Conservation (phyloP, 2,888 invertebrate species). For the Barypeithes pellucidus region DNA sequence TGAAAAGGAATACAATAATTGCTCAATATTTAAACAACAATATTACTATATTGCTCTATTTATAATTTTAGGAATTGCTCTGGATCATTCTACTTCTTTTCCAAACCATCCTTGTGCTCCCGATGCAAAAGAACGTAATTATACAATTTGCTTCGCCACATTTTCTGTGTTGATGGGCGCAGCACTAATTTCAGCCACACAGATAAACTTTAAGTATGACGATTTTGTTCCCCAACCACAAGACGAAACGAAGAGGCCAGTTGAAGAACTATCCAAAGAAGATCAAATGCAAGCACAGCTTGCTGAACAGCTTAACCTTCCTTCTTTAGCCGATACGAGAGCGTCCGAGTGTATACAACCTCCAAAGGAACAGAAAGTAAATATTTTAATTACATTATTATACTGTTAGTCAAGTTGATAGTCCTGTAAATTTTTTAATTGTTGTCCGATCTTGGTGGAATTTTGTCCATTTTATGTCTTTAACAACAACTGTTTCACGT, state of each 20-base stretch:
- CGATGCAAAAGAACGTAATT: conserved; percentile 95
- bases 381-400: too few relatives aligned
- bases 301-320: conserved; percentile 87
- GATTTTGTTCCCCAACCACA: conserved; percentile 68
- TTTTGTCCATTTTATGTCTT: too few relatives aligned
- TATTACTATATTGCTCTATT: too few relatives aligned
- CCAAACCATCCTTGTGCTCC: conserved; percentile 94
- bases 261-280: conserved; percentile 73
- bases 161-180: conserved; percentile 98
- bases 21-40: too few relatives aligned
- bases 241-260: conserved; percentile 32
- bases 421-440: too few relatives aligned
- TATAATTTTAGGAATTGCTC: conserved; percentile 76
- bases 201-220: conserved; percentile 84
- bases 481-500: too few relatives aligned
- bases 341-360: conserved; percentile 71
- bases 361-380: conserved; percentile 73
- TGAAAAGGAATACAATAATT: too few relatives aligned
- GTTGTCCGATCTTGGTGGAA: too few relatives aligned
- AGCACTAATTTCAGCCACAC: conserved; percentile 92
- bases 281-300: conserved; percentile 88
- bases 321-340: conserved; percentile 81
- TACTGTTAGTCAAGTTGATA: too few relatives aligned
- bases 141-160: conserved; percentile 98
- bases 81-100: conserved; percentile 97